Base-by-base conservation (phyloP, 2,113 vertebrate genomes). In the Campylomormyrus numenius region DNA sequence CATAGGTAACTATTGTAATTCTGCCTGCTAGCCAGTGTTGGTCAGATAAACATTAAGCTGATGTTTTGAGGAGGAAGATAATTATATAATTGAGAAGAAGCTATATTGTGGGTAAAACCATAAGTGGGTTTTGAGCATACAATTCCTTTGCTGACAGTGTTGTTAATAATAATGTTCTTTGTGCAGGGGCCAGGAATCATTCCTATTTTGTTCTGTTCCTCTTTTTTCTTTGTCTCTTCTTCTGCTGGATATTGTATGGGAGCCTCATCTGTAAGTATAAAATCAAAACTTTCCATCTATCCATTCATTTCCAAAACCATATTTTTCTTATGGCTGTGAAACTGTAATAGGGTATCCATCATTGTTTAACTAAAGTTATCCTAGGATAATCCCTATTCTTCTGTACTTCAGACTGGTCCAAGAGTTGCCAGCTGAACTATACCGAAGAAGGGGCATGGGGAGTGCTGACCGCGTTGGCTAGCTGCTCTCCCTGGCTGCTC, bases 181-280 rank as follows among this genome's bases (percentile, higher is more conserved):
- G 88, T 92, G 6, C 89, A 99, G 98, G 98, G 88, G 93, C 96
- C 87, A 97, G 98, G 92, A 99, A 99, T 93, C 98, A 99, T 92
- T 94, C 91, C 88, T 98, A 96, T 94, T 99, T 97, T 90, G 85
- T 99, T 5, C 92, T 97, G 56, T 98, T 99, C 88, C 94, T 99
- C 77, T 27, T 94, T 70, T 96, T 96, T 66, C 92, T 99, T 10
- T 52, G 91, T 0, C 0, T 97, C 56, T 94, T 97, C n/a, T 92
- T 96, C 90, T 90, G 89, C 89, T 98, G 97, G 96, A 95, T 97
- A 94, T 94, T 97, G 45, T 97, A 97, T 90, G 97, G 96, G 88
- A 96, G 95, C 91, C 88, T 97, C 24, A 35, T 92, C 52, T 98
- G 98, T 99, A 96, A 95, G 98, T 98, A 31, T 49, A 7, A 85